Evolutionary conservation across 2,797 vertebrate genomes (phyloP).

Genomic region (Cirrhinus molitorella): DNA sequence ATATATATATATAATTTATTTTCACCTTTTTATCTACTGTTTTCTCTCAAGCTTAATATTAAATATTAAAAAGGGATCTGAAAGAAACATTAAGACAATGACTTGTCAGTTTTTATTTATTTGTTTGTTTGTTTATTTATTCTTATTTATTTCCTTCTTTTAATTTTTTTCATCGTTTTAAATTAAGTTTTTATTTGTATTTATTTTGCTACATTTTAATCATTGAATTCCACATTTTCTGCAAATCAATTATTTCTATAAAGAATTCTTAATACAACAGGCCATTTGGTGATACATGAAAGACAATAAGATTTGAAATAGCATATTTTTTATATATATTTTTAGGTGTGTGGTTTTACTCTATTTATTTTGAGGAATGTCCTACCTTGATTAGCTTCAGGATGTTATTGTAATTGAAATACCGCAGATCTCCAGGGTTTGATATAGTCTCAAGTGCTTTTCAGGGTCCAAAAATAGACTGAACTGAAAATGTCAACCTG

Average conservation of each 20-base stretch:
- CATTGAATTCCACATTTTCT: neutral
- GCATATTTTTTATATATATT: neutral
- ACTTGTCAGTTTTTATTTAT: too few relatives aligned
- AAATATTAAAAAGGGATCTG: too few relatives aligned
- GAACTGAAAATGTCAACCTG: conserved; percentile 21
- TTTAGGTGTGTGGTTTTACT: neutral
- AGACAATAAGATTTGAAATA: neutral
- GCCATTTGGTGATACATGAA: neutral
- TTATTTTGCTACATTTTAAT: neutral
- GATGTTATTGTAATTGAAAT: neutral
- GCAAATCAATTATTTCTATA: too few relatives aligned
- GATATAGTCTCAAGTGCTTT: conserved; percentile 12
- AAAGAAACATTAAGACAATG: too few relatives aligned
- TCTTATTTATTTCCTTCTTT: neutral
- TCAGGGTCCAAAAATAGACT: conserved; percentile 13
- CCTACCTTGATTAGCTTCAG: neutral
- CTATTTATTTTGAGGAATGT: neutral
- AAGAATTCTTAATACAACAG: too few relatives aligned
- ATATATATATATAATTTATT: too few relatives aligned
- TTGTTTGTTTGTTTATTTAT: neutral
- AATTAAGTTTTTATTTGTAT: neutral
- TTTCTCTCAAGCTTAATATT: too few relatives aligned
- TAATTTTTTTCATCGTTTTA: neutral
- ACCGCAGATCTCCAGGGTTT: neutral
- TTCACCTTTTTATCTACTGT: too few relatives aligned